Percentiles rank a stretch among this genome's conserved stretches.
These are phyloP conservation scores for Cantharis rufa DNA, from an alignment of 2,888 invertebrate genomes.

Conservation along the genomic window DNA sequence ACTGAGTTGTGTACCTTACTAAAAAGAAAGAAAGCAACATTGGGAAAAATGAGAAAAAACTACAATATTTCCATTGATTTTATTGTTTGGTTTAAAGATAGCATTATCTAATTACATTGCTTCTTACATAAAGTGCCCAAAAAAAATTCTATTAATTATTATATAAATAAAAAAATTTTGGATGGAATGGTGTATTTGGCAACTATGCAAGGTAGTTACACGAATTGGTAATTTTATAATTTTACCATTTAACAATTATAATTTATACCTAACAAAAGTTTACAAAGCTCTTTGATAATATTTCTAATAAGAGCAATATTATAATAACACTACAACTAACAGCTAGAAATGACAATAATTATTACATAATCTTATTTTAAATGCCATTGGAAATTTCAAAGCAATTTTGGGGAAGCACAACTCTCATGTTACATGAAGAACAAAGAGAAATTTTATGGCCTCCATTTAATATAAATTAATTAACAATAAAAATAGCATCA, in stretches of 20 bases:
- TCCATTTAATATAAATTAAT: background rate
- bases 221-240: background rate
- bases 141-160: background rate
- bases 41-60: background rate
- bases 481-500: background rate
- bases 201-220: background rate
- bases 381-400: background rate
- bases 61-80: background rate
- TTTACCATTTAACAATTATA: background rate
- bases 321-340: background rate
- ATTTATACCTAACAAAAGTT: background rate
- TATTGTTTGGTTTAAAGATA: background rate
- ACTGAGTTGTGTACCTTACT: too few species aligned
- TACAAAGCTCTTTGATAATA: background rate
- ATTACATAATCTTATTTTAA: background rate
- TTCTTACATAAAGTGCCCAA: background rate
- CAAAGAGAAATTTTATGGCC: background rate
- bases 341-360: background rate
- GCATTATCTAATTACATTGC: background rate
- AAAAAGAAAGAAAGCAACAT: too few species aligned
- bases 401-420: background rate
- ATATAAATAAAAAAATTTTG: background rate
- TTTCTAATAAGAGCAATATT: background rate
- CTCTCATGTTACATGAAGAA: background rate
- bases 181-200: background rate